A percentile compares a stretch with the other conserved stretches of the same genome.
These are phyloP conservation scores for Cardiocondyla obscurior DNA, from an alignment of 1,140 invertebrate species.

Conservation along the genomic window DNA sequence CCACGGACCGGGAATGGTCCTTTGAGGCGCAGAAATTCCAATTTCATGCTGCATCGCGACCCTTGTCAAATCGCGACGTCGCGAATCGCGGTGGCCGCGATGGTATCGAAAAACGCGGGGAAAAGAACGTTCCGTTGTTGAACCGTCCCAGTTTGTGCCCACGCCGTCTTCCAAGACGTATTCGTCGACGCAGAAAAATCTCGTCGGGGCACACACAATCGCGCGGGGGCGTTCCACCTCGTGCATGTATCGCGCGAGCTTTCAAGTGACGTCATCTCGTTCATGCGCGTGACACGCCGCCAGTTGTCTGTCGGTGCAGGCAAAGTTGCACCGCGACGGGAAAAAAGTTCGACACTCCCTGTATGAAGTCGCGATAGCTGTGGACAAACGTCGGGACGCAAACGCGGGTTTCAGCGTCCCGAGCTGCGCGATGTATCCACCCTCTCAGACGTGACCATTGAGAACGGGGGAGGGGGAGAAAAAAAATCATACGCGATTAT, in stretches of 20 bases:
- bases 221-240: background rate
- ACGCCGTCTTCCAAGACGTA: background rate
- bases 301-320: conserved; percentile 13
- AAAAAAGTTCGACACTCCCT: conserved; percentile 20
- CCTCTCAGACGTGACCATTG: background rate
- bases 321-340: background rate
- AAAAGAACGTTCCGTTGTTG: background rate
- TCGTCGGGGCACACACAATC: background rate
- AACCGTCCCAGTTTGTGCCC: too few relatives aligned
- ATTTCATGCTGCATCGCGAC: conserved; percentile 54
- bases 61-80: conserved; percentile 3
- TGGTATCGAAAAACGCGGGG: background rate
- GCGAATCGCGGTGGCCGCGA: background rate
- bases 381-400: background rate
- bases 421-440: background rate
- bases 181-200: background rate
- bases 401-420: background rate
- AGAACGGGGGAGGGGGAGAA: too few relatives aligned
- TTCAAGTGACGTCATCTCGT: background rate
- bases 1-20: background rate
- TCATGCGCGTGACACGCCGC: background rate
- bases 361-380: background rate
- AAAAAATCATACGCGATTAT: conserved; percentile 27
- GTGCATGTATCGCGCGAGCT: background rate
- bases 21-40: conserved; percentile 61